A percentile compares a stretch with the other conserved stretches of the same genome.
Evolutionary conservation across 1,140 invertebrate species (phyloP).

Genomic region (Neotoxoptera formosana): DNA sequence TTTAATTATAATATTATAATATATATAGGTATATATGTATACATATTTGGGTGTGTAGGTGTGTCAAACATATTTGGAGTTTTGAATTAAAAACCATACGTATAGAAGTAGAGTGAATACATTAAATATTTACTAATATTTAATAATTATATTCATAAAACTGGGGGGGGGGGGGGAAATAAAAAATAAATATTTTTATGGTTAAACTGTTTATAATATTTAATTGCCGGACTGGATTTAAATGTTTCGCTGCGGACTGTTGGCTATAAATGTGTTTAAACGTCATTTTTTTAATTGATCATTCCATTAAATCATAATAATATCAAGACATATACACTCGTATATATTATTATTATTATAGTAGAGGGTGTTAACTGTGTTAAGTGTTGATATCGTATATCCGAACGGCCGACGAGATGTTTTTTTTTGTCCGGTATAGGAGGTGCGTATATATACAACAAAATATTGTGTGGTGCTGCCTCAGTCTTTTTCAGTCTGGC

Average conservation of each 20-base stretch:
- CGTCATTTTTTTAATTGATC: slow-evolving; percentile 32
- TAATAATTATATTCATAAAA: neutral
- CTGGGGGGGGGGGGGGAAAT: too few relatives aligned
- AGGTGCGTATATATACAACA: neutral
- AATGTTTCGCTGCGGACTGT: neutral
- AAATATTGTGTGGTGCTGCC: neutral
- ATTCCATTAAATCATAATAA: slow-evolving; percentile 4
- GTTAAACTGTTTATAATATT: neutral
- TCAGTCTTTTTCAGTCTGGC: neutral
- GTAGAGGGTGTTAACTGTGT: neutral
- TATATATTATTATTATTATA: neutral
- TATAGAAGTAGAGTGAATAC: neutral
- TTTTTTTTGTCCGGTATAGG: neutral
- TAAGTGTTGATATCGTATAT: slow-evolving; percentile 12
- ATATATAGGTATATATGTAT: neutral
- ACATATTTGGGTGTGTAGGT: neutral
- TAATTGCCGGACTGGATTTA: neutral
- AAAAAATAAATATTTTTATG: neutral
- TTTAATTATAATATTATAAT: neutral
- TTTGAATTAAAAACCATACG: neutral
- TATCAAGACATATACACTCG: neutral
- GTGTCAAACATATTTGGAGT: neutral
- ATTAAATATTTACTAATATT: slow-evolving; percentile 6
- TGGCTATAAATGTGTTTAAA: neutral
- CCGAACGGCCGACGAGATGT: neutral